These are phyloP conservation scores for Ceratina australensis DNA, from an alignment of 1,140 invertebrate genomes.

Conservation along the genomic window DNA sequence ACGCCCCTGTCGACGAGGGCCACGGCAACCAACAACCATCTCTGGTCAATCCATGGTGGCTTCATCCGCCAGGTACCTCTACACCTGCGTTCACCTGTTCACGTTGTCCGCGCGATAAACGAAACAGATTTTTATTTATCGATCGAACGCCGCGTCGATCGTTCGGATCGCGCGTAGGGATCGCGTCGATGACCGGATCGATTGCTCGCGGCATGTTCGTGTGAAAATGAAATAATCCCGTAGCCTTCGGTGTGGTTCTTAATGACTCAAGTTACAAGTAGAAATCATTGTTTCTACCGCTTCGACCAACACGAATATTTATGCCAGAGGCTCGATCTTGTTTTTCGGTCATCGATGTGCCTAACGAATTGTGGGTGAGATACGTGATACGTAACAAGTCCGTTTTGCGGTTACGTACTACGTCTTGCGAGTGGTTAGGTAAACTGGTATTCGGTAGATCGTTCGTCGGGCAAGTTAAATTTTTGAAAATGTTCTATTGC, in stretches of 20 bases:
- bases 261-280: neutral
- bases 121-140: too few relatives aligned
- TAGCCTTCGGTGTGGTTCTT: neutral
- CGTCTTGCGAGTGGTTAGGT: neutral
- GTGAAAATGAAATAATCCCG: neutral
- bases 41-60: conserved; percentile 77
- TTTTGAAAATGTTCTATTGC: neutral
- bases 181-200: neutral
- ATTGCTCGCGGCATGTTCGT: neutral
- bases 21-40: conserved; percentile 76
- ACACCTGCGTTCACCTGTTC: conserved; percentile 29
- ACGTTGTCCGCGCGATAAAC: neutral
- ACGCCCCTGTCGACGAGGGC: conserved; percentile 76
- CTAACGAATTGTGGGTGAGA: neutral
- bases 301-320: too few relatives aligned
- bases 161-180: neutral
- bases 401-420: neutral
- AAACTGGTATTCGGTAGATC: neutral
- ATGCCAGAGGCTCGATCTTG: neutral
- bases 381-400: neutral
- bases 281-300: too few relatives aligned
- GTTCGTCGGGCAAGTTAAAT: neutral
- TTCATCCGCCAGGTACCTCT: conserved; percentile 76
- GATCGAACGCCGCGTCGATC: too few relatives aligned
- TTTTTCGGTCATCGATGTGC: neutral